A percentile compares a stretch with the other conserved stretches of the same genome.
Evolutionary conservation across 1,140 invertebrate genomes (phyloP).

Genomic region (Cheumatopsyche charites): DNA sequence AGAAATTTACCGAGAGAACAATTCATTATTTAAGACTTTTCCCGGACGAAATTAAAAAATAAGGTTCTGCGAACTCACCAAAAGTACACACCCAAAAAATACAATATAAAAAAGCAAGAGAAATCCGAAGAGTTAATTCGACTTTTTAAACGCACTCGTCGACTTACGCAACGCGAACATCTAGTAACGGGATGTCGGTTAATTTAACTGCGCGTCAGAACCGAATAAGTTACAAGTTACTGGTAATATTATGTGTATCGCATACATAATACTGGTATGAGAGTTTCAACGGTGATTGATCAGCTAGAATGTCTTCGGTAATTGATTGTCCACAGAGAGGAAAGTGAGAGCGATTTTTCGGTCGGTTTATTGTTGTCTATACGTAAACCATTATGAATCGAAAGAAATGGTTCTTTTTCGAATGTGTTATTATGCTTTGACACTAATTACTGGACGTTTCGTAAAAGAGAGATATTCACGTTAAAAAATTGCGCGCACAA

Average conservation of each 20-base stretch:
- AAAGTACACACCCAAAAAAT: background rate
- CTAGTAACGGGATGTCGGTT: background rate
- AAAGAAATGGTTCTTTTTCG: no score
- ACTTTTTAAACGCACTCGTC: background rate
- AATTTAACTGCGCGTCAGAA: conserved; percentile 18
- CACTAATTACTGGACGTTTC: no score
- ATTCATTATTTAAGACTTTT: conserved; percentile 7
- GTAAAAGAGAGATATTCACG: background rate
- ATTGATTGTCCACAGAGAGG: conserved; percentile 7
- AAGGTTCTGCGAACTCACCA: background rate
- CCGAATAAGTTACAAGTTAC: conserved; percentile 1
- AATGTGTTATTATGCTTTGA: no score
- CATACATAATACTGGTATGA: no score
- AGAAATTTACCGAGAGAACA: background rate
- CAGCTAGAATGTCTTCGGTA: conserved; percentile 13
- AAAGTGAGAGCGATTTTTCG: conserved; percentile 3
- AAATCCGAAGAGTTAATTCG: conserved; percentile 2
- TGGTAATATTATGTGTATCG: no score
- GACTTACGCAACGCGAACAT: background rate
- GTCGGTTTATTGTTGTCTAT: no score
- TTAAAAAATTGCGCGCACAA: background rate
- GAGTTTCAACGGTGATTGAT: conserved; percentile 6
- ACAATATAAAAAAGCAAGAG: background rate
- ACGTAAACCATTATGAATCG: no score
- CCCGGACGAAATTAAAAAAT: background rate